Conservation (phyloP, 2,797 vertebrate genomes). For the Phyllotis vaccarum region DNA sequence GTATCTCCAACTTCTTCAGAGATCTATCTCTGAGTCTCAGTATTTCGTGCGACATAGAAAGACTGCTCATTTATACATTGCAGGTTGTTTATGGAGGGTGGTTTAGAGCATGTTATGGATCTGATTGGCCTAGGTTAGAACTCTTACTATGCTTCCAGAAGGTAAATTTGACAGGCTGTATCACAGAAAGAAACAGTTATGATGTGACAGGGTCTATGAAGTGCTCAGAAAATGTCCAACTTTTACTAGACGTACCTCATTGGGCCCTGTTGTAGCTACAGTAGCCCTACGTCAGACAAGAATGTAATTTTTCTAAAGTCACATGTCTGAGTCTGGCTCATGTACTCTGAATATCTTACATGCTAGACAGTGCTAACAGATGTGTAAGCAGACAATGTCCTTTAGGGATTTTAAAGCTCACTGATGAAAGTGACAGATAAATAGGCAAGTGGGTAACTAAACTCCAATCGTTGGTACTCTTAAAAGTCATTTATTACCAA, state of each 20-base stretch:
- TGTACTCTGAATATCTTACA: neutral
- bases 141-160: neutral
- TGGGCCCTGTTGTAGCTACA: neutral
- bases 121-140: neutral
- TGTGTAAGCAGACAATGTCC: neutral
- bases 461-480: neutral
- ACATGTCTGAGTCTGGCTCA: slow-evolving; percentile 50
- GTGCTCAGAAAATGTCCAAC: neutral
- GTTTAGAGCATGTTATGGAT: neutral
- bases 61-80: neutral
- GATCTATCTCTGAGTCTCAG: too few species aligned
- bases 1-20: too few species aligned
- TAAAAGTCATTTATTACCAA: neutral
- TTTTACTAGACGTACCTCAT: neutral
- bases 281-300: neutral
- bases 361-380: slow-evolving; percentile 1
- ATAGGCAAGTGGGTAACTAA: neutral
- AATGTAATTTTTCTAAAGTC: slow-evolving; percentile 17
- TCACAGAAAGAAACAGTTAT: neutral
- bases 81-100: neutral
- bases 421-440: neutral
- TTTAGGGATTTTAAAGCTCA: neutral
- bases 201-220: neutral
- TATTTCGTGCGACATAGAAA: too few species aligned
- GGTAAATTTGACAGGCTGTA: neutral